Conservation (phyloP, 2,888 invertebrate species). For the Tetragonula carbonaria region DNA sequence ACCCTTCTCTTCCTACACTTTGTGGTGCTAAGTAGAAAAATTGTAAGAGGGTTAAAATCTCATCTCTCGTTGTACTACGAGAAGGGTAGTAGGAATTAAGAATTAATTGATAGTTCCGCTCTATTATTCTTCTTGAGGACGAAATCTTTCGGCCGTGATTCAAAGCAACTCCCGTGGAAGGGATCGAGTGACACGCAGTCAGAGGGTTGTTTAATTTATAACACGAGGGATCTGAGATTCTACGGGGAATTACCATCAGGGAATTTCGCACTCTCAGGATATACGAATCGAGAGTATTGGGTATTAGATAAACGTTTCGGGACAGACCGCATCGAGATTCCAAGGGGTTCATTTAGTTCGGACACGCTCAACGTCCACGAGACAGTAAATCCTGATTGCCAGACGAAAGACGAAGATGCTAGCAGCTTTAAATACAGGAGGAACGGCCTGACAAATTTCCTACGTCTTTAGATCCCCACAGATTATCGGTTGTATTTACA, state of each 20-base stretch:
- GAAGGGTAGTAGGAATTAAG: not conserved
- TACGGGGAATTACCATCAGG: conserved; percentile 67
- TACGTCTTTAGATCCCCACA: not conserved
- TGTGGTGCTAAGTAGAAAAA: too few relatives aligned
- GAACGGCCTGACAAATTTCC: conserved; percentile 5
- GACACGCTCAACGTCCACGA: conserved; percentile 52
- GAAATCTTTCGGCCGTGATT: conserved; percentile 49
- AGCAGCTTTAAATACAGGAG: conserved; percentile 9
- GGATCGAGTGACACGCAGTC: conserved; percentile 58
- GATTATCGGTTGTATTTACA: conserved; percentile 15
- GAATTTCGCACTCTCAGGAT: conserved; percentile 72
- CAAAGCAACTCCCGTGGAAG: conserved; percentile 30
- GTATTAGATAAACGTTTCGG: conserved; percentile 74
- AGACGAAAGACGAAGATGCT: conserved; percentile 20
- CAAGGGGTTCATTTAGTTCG: conserved; percentile 54
- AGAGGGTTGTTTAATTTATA: conserved; percentile 71
- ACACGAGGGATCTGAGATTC: conserved; percentile 59
- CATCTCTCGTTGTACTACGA: not conserved
- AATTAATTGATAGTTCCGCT: conserved; percentile 4
- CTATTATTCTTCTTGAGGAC: conserved; percentile 41
- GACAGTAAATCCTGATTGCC: conserved; percentile 18
- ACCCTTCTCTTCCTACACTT: too few relatives aligned
- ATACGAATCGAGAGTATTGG: conserved; percentile 58
- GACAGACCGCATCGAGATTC: conserved; percentile 63
- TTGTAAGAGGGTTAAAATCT: not conserved